Conservation (phyloP, 2,113 vertebrate species). For the Amazona guildingii region DNA sequence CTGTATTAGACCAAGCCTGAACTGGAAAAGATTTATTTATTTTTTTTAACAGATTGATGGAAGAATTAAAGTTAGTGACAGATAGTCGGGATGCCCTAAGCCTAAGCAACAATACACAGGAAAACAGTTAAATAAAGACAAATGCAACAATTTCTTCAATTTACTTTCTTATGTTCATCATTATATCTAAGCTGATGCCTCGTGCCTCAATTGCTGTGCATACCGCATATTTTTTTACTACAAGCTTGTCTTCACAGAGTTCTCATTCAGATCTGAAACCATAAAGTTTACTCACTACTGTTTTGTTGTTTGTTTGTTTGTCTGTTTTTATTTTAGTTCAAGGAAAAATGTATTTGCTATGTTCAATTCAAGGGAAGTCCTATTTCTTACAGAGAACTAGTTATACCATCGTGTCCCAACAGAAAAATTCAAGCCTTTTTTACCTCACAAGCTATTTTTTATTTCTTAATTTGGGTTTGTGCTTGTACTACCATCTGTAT, state of each 20-base stretch:
- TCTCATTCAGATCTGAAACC: constrained; percentile 8
- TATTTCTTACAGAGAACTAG: not conserved
- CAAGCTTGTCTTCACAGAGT: not conserved
- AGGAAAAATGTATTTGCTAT: not conserved
- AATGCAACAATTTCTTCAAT: constrained; percentile 12
- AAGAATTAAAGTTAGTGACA: not conserved
- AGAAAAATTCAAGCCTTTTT: not conserved
- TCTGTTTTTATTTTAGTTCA: not conserved
- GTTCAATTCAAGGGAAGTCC: not conserved
- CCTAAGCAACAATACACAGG: not conserved
- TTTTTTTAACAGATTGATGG: not conserved
- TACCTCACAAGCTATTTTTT: not conserved
- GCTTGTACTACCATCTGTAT: not conserved
- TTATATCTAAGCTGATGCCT: constrained; percentile 1
- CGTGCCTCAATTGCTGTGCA: not conserved
- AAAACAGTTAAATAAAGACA: constrained; percentile 28
- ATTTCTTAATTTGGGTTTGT: not conserved
- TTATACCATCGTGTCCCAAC: not conserved
- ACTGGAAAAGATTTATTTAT: not conserved
- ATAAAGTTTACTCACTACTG: not conserved
- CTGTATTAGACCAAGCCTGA: not conserved
- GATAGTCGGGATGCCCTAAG: not conserved
- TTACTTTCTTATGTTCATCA: constrained; percentile 22
- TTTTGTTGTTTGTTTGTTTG: not conserved
- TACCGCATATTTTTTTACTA: not conserved